These are phyloP conservation scores for Vulpes lagopus DNA, from an alignment of 2,113 vertebrate species.

Conservation along the genomic window DNA sequence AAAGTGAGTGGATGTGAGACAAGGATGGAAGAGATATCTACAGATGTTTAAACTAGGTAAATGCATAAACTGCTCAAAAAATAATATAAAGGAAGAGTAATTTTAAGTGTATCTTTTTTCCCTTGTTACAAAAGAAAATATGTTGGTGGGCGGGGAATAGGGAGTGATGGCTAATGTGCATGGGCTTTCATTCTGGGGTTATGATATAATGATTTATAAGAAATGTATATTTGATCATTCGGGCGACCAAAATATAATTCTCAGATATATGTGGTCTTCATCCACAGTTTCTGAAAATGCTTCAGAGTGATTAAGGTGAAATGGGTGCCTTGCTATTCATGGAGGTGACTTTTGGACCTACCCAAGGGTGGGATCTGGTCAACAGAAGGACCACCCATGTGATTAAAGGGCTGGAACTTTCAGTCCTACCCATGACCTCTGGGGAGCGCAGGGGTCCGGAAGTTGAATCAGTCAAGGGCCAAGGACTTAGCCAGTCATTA, in stretches of 20 bases:
- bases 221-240: not conserved
- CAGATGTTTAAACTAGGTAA: not conserved
- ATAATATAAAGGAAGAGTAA: not conserved
- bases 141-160: not conserved
- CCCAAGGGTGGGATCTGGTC: not conserved
- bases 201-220: not conserved
- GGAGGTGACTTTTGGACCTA: not conserved
- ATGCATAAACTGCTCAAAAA: not conserved
- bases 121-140: not conserved
- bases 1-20: not conserved
- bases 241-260: not conserved
- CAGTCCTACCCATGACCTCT: not conserved
- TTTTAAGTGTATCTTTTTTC: not conserved
- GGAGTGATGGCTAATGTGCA: not conserved
- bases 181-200: not conserved
- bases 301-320: not conserved
- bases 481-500: not conserved
- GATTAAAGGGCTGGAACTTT: not conserved
- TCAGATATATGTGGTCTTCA: not conserved
- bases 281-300: not conserved
- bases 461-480: not conserved
- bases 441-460: not conserved
- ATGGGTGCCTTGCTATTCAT: not conserved
- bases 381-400: not conserved
- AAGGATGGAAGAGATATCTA: not conserved